Evolutionary conservation across 1,140 invertebrate species (phyloP).

Genomic region (Heliconius himera): DNA sequence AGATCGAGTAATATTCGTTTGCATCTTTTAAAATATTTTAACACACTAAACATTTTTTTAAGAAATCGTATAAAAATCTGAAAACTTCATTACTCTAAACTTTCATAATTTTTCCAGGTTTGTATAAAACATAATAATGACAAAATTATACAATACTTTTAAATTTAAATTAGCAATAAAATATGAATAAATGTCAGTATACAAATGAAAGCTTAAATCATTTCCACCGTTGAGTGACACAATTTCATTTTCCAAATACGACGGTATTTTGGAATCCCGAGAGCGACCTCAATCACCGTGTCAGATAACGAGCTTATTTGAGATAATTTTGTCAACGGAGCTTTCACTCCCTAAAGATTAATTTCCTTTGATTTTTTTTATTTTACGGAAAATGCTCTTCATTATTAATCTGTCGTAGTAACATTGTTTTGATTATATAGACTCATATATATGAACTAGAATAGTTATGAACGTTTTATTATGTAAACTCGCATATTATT

Average conservation of each 20-base stretch:
- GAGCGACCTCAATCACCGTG: conserved; percentile 29
- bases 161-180: too few relatives aligned
- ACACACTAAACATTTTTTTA: too few relatives aligned
- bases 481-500: conserved; percentile 52
- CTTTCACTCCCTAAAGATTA: conserved; percentile 32
- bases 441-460: not conserved
- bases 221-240: not conserved
- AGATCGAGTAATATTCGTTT: too few relatives aligned
- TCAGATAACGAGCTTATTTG: conserved; percentile 39
- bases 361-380: conserved; percentile 24
- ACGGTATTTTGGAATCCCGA: conserved; percentile 16
- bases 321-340: conserved; percentile 35
- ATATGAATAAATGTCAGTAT: not conserved
- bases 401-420: not conserved
- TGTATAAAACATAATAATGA: too few relatives aligned
- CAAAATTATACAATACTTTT: too few relatives aligned
- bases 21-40: too few relatives aligned
- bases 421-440: not conserved
- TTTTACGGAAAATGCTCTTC: not conserved
- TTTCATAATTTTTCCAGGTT: too few relatives aligned
- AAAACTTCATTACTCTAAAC: too few relatives aligned
- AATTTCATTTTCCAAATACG: conserved; percentile 21
- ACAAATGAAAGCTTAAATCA: not conserved
- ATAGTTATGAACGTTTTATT: not conserved
- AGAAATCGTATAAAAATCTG: too few relatives aligned